Evolutionary conservation across 1,140 invertebrate genomes (phyloP), one percentile per base, ranked within the genome.

Genomic region (Nylanderia fulva): DNA sequence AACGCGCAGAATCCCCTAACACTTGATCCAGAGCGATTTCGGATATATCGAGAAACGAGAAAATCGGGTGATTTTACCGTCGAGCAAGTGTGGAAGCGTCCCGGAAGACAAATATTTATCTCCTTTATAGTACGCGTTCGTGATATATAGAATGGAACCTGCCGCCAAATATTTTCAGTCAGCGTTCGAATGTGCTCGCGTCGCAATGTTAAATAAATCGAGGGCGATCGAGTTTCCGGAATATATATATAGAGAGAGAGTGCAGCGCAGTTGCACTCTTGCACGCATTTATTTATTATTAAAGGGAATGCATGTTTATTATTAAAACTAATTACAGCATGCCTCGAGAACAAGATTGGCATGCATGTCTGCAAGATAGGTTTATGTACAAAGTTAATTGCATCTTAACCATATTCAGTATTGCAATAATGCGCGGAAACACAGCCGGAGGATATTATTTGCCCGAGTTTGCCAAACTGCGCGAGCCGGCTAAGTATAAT

Each of bases 51-150:
- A 48, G 18, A 15, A 64, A 36, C 58, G 45, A 27, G 60, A 18
- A 84, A 63, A 84, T 66, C 82, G 74, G 52, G 64, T 54, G 72
- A 84, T 84, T 77, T 79, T 60, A 66, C 3, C 29, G 24, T 84
- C 33, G 54, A 48, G 60, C 27, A 74, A 80, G 52, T 52, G 52
- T 58, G 82, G 72, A 52, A 77, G 42, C 21, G 42, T 42, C 6
- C 58, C 72, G 45, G 61, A 52, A 84, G 82, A 84, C 60, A 84
- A 84, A 84, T 84, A 84, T 84, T 84, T 84, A 66, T 84, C 74
- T 84, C 82, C 60, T 56, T 79, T 75, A 45, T 63, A 56, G 48
- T 54, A 48, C 75, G 21, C 13, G 13, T 48, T 52, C 33, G 61
- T 58, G 77, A 80, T 58, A 42, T 71, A 71, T 71, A 56, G 77